Base-by-base conservation (phyloP, 1,140 invertebrate species). In the Mesaphorura yosii region DNA sequence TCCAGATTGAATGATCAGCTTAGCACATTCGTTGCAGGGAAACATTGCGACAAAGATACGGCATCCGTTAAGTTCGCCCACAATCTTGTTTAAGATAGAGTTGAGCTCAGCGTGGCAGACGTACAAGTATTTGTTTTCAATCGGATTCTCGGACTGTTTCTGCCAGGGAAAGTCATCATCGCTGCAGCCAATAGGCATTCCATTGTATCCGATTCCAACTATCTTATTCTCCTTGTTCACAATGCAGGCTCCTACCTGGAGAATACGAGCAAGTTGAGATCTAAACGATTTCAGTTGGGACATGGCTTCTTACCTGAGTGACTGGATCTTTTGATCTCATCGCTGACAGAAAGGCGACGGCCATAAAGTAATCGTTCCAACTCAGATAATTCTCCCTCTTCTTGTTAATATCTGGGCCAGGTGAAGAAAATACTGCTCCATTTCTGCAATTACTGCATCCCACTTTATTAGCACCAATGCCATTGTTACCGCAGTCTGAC, bases 91-190 rank as follows among this genome's bases (percentile, higher is more conserved):
- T 1, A 96, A 62, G 54, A 98, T 88, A 12, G 94, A 92, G 76
- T 98, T 98, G 69, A 94, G 76, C 74, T 98, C 94, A 27, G 94
- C 93, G 73, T 98, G 93, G 60, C 91, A 95, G 0, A 97, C 86
- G 76, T 91, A 95, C 23, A 84, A 69, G 70, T 81, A 80, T 74
- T 96, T 96, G 17, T 74, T 82, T 28, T 88, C 74, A 45, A 86
- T 67, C 64, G 77, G 66, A 20, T 70, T 31, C 19, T 68, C 67
- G 38, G 73, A 64, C 66, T 82, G 65, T 55, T 73, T 88, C 1
- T 67, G 69, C 93, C 93, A 98, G 0, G 92, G 86, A 69, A 94
- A 86, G 19, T 77, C 70, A 67, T 95, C 83, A 70, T 97, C 92
- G 68, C 70, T 70, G 65, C 90, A 96, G 15, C 88, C 86, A 52